Percentiles rank a stretch among this genome's conserved stretches.
Evolutionary conservation across 2,888 invertebrate species (phyloP).

Genomic region (Pemphredon lugubris): DNA sequence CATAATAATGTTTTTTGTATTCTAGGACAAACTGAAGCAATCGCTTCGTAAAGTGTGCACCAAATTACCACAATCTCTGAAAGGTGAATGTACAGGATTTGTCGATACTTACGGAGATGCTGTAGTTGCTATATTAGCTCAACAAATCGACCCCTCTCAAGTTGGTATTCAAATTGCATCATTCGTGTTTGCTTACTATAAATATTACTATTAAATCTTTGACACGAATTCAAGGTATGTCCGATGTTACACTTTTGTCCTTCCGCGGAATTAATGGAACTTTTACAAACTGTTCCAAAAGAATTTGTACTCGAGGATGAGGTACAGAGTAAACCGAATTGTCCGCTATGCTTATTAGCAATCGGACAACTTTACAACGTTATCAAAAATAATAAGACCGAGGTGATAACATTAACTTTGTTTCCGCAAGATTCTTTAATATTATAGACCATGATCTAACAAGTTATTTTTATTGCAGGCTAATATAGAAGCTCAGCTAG

Average conservation of each 20-base stretch:
- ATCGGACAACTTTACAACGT: slow-evolving; percentile 88
- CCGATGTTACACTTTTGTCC: slow-evolving; percentile 88
- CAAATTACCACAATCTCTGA: slow-evolving; percentile 85
- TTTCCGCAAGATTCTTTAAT: not conserved
- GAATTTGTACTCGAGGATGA: slow-evolving; percentile 82
- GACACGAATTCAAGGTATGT: slow-evolving; percentile 83
- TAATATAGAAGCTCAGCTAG: slow-evolving; percentile 86
- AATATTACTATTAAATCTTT: not conserved
- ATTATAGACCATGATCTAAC: not conserved
- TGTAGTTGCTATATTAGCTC: slow-evolving; percentile 89
- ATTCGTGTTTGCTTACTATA: not conserved
- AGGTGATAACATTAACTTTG: slow-evolving; percentile 82
- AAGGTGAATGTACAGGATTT: slow-evolving; percentile 87
- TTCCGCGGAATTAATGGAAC: slow-evolving; percentile 80
- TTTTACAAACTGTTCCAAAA: slow-evolving; percentile 72
- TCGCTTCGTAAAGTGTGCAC: slow-evolving; percentile 87
- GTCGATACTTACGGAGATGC: slow-evolving; percentile 91
- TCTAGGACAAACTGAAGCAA: slow-evolving; percentile 86
- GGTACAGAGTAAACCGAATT: slow-evolving; percentile 85
- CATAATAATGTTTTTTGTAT: not conserved
- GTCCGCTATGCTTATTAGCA: slow-evolving; percentile 92
- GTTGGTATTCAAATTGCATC: slow-evolving; percentile 80
- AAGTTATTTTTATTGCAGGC: slow-evolving; percentile 81
- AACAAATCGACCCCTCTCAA: slow-evolving; percentile 89
- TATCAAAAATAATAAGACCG: slow-evolving; percentile 88